Evolutionary conservation across 2,888 invertebrate species (phyloP), one percentile per base, ranked within the genome.

Genomic region (Rhagonycha fulva): DNA sequence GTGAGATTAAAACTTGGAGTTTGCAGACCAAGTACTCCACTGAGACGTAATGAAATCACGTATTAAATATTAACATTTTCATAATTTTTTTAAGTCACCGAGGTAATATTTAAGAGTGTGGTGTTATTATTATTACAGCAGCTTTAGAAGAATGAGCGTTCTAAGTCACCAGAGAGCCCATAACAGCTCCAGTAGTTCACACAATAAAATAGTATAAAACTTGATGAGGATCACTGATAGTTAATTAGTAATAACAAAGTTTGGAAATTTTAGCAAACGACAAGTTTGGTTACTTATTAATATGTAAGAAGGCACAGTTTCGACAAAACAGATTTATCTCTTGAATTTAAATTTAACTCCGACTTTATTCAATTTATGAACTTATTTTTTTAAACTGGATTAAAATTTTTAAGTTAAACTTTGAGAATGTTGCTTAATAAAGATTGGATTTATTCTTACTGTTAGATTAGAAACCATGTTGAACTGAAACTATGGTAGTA

Each of bases 21-120:
- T 79, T 76, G 71, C 75, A 62, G 80, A 79, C 80, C 76, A 73
- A 71, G 62, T 74, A 79, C 74, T 76, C 71, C 76, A 78, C 77
- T 72, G 76, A 76, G 78, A 79, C 77, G 75, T 80, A 82, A 82
- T 81, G 81, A 82, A 79, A 79, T 80, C 82, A 82, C 81, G 82
- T 82, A 78, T 79, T 72, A 80, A 80, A 82, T 82, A 82, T 82
- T 82, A 82, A 82, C 80, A 81, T 81, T 80, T 81, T 81, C 80
- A 80, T 76, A 77, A 79, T 32, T 63, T 68, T 72, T 47, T 47
- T 47, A 47, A 47, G 7, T 1, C 47, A 9, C 47, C 47, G 47
- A 47, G 47, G 47, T 47, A n/a, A 47, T 47, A 47, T 47, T 47
- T 47, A 47, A 47, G 9, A n/a, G 32, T 47, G 47, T 47, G n/a